These are phyloP conservation scores for Pelagia noctiluca DNA, from an alignment of 30 jellyfish, hydroid and myxozoan genomes.

Conservation along the genomic window DNA sequence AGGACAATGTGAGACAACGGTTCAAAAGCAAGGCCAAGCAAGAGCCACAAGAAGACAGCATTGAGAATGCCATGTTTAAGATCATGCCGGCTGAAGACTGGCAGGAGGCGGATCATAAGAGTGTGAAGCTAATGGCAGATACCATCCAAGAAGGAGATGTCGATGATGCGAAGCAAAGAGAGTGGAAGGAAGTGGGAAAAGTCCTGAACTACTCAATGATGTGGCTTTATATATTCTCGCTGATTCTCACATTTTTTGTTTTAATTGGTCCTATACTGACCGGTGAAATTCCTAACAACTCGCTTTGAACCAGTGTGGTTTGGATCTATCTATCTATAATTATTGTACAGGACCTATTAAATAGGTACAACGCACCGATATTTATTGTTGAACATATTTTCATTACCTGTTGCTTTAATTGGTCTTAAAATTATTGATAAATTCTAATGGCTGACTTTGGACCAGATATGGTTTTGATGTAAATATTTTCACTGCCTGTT, in stretches of 20 bases:
- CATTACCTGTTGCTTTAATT: too few species aligned
- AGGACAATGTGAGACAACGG: neutral
- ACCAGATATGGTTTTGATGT: too few species aligned
- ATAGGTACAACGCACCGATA: too few species aligned
- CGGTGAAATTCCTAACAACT: neutral
- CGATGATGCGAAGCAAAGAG: conserved; percentile 32
- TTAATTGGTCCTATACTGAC: conserved; percentile 62
- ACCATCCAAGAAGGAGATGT: conserved; percentile 52
- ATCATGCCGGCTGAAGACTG: conserved; percentile 9
- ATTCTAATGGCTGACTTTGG: too few species aligned
- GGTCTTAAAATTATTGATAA: too few species aligned
- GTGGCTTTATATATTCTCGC: conserved; percentile 68
- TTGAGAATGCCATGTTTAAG: neutral
- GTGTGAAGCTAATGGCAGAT: conserved; percentile 75
- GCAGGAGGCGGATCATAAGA: conserved; percentile 69
- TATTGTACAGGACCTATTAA: too few species aligned
- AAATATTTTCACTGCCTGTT: too few species aligned
- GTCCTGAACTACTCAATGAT: conserved; percentile 67
- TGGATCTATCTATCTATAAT: too few species aligned
- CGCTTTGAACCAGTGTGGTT: too few species aligned
- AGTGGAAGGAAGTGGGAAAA: conserved; percentile 81
- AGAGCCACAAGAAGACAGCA: neutral
- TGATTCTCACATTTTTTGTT: conserved; percentile 55
- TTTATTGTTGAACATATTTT: too few species aligned
- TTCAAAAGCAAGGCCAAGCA: neutral